Evolutionary conservation across 2,797 vertebrate genomes (phyloP), one percentile per base, ranked within the genome.

Genomic region (Rhinichthys osculus): DNA sequence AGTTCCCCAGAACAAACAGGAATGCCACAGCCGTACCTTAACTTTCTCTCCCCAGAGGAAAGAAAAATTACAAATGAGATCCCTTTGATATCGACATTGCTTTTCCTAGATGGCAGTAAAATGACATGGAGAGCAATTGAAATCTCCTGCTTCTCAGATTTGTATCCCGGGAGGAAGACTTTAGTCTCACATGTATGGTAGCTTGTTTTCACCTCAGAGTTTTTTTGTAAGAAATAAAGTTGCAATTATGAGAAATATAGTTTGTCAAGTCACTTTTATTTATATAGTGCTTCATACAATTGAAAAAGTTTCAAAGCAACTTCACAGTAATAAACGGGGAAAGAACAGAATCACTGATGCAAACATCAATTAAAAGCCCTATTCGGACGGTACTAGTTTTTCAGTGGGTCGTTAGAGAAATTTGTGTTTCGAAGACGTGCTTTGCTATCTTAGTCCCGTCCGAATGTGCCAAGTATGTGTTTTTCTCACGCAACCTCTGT

Each of bases 1-100:
- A 52, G 33, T 64, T 73, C 42, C 77, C 44, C 54, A 35, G 38
- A 59, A 66, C 78, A 73, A 85, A 85, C 78, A 85, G 57, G 57
- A 74, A 57, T 44, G 33, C 57, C 44, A 54, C 16, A 1, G 3
- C n/a, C 14, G 4, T 67, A 30, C 30, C 54, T 64, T 17, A 72
- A 73, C 77, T 27, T 85, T 80, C 9, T 50, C n/a, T 85, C 27
- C 47, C 64, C 33, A 72, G 40, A 64, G 40, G 67, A 79, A 64
- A n/a, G 27, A 50, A 19, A 64, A 67, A 30, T 57, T 9, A 80
- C 67, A 64, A 64, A 80, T 11, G 27, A 64, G 30, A 70, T 59
- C 64, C 47, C 33, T 67, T 78, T 84, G 74, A 82, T 66, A 69
- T 84, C 42, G 7, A 54, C 44, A 52, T n/a, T 52, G 21, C 11